Evolutionary conservation across 2,113 vertebrate genomes (phyloP), one percentile per base, ranked within the genome.

Genomic region (Vicugna pacos): DNA sequence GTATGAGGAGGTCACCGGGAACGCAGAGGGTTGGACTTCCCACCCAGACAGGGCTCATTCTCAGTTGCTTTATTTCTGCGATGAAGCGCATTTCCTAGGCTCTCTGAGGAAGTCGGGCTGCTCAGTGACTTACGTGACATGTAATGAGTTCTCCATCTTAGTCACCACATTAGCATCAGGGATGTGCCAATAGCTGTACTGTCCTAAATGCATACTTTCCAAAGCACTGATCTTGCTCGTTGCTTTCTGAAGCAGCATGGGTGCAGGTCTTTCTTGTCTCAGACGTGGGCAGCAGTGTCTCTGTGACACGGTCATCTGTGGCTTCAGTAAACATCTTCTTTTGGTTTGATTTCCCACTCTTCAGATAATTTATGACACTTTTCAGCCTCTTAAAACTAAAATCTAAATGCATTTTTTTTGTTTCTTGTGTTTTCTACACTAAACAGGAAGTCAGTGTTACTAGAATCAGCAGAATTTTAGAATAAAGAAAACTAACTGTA

Each of bases 141-240:
- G 95, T 97, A 95, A 95, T 19, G 30, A 56, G 38, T 84, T 96
- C 97, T 92, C 54, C 26, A 26, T 95, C 79, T 97, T 67, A 92
- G 87, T 95, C 90, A 94, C 30, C n/a, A 32, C 3, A 7, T 35
- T 8, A 75, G 26, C 86, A 30, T n/a, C 28, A 9, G 79, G n/a
- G 86, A 42, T 58, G 65, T 64, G 89, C 89, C 90, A 58, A 60
- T 13, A 70, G 83, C 48, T 3, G 0, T 2, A 15, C 87, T 69
- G 56, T 80, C 64, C 70, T 48, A 3, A 32, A 30, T 15, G 32
- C 64, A 38, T 6, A 48, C 77, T 95, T 95, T 62, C 92, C 95
- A 80, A n/a, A 82, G 81, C 20, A 0, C 8, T 38, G 52, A 24
- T 32, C 77, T 48, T 46, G 24, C 11, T 28, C 8, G 9, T 1